These are phyloP conservation scores for Morelia viridis DNA, from an alignment of 2,797 vertebrate genomes.

Conservation along the genomic window DNA sequence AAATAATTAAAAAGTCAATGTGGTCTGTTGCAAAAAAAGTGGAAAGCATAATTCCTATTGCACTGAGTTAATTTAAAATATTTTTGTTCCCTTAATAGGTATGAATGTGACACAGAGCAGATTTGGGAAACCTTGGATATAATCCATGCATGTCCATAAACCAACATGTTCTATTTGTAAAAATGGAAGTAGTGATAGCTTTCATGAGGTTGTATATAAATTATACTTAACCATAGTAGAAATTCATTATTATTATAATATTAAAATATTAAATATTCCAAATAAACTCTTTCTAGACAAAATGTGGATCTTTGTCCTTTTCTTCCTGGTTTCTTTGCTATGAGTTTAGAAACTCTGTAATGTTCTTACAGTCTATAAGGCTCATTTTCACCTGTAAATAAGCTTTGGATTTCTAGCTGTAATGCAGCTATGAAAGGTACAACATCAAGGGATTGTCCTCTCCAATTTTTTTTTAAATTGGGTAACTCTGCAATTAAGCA, in stretches of 20 bases:
- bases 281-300: constrained; percentile 1
- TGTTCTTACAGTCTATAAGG: constrained; percentile 27
- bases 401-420: background rate
- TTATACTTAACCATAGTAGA: background rate
- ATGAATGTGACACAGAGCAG: background rate
- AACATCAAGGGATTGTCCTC: background rate
- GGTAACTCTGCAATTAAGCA: background rate
- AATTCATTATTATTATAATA: background rate
- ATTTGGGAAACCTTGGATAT: background rate
- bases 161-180: background rate
- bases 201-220: background rate
- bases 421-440: background rate
- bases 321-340: constrained; percentile 14
- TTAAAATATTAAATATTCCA: background rate
- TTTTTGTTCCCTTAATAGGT: background rate
- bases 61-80: background rate
- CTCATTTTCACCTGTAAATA: constrained; percentile 33
- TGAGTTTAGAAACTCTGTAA: constrained; percentile 24
- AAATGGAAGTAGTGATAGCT: background rate
- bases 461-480: background rate
- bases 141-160: background rate
- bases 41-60: background rate
- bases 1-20: background rate
- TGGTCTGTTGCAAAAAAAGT: background rate
- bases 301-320: background rate